Percentiles rank a stretch among this genome's conserved stretches.
phyloP scores from a whole-genome alignment of 2,113 vertebrate genomes.

The Cygnus atratus region DNA sequence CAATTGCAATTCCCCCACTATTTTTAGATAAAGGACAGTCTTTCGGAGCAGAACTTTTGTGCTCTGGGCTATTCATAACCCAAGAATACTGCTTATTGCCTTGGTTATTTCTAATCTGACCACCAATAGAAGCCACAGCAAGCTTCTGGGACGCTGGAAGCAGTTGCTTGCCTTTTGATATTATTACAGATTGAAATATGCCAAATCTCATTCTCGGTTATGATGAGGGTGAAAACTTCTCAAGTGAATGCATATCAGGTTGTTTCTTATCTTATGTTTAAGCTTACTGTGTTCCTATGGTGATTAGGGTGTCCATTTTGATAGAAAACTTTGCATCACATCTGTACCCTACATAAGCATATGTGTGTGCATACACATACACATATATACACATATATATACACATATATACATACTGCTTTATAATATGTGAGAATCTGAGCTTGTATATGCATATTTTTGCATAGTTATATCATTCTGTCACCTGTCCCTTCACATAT shows the following conservation, averaged over 20 bases:
- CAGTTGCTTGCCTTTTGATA: background rate
- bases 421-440: background rate
- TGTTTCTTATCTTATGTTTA: background rate
- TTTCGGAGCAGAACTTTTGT: background rate
- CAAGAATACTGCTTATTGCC: background rate
- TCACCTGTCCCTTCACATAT: background rate
- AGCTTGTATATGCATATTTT: background rate
- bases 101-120: background rate
- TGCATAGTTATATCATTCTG: background rate
- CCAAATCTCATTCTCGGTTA: slow-evolving; percentile 1
- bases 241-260: background rate
- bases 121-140: background rate
- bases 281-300: background rate
- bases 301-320: background rate
- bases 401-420: background rate
- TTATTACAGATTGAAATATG: slow-evolving; percentile 29
- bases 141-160: background rate
- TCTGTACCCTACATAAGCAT: background rate
- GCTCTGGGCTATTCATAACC: background rate
- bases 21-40: background rate
- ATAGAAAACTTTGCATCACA: background rate
- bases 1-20: rapidly evolving
- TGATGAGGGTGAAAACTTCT: background rate
- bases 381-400: too few relatives aligned
- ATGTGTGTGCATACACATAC: background rate